Percentiles rank a stretch among this genome's conserved stretches.
Conservation (phyloP, 2,888 invertebrate genomes). For the Trilocha varians region DNA sequence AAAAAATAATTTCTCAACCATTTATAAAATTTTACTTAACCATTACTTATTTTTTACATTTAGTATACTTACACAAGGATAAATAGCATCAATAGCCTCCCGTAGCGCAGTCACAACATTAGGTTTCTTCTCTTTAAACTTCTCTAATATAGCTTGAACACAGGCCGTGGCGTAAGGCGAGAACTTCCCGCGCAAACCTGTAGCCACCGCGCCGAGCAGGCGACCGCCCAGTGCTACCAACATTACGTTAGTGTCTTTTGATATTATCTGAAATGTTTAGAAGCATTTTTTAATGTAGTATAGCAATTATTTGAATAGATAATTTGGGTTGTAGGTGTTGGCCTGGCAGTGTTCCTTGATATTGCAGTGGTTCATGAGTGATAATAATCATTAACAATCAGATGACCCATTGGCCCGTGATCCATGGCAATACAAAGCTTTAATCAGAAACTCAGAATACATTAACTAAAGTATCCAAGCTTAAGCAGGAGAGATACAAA, state of each 20-base stretch:
- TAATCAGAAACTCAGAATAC: too few relatives aligned
- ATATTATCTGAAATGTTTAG: constrained; percentile 77
- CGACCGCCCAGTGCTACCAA: constrained; percentile 90
- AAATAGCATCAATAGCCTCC: constrained; percentile 93
- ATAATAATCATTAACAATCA: too few relatives aligned
- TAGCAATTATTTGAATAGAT: too few relatives aligned
- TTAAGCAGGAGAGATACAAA: too few relatives aligned
- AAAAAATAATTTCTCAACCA: background rate
- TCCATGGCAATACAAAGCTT: too few relatives aligned
- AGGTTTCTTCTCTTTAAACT: constrained; percentile 97
- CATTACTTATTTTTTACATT: background rate
- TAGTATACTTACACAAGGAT: constrained; percentile 76
- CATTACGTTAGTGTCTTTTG: constrained; percentile 96
- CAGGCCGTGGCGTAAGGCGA: constrained; percentile 86
- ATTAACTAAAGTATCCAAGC: too few relatives aligned
- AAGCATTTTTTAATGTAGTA: too few relatives aligned
- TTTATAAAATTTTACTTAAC: background rate
- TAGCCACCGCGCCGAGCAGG: constrained; percentile 86
- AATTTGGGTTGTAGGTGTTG: too few relatives aligned
- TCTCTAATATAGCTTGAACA: constrained; percentile 87
- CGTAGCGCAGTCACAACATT: constrained; percentile 89
- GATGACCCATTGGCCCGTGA: too few relatives aligned
- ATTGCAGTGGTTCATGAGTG: too few relatives aligned
- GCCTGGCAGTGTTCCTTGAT: too few relatives aligned
- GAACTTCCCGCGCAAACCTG: constrained; percentile 90